Conservation (phyloP, 1,140 invertebrate genomes). For the Papilio xuthus region DNA sequence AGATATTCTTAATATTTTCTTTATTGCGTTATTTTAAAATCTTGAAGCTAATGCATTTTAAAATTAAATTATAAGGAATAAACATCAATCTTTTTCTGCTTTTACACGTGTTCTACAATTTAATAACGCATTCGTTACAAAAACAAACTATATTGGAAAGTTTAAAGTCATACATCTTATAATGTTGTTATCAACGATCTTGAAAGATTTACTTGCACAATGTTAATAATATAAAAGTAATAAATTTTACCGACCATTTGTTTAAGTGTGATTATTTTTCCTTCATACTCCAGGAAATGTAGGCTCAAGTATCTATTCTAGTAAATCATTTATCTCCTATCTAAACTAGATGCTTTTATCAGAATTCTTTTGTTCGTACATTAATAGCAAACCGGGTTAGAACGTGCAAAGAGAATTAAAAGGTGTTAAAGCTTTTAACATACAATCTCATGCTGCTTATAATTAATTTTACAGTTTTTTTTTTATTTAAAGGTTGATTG, state of each 20-base stretch:
- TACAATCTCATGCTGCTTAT: background rate
- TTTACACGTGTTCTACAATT: background rate
- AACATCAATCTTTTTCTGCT: background rate
- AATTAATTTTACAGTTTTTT: background rate
- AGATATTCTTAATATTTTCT: background rate
- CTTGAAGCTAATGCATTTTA: background rate
- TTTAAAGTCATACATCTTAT: conserved; percentile 27
- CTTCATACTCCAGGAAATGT: conserved; percentile 1
- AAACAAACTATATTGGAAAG: conserved; percentile 37
- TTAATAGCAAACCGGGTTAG: conserved; percentile 1
- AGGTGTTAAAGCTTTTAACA: background rate
- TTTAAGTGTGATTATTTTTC: conserved; percentile 12
- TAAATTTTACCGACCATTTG: conserved; percentile 8
- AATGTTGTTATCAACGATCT: conserved; percentile 20
- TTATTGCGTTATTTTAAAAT: conserved; percentile 7
- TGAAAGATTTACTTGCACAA: background rate
- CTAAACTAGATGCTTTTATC: conserved; percentile 12
- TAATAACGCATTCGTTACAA: conserved; percentile 16
- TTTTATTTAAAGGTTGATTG: background rate
- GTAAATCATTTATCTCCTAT: conserved; percentile 29
- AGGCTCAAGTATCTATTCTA: background rate
- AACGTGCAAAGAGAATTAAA: conserved; percentile 11
- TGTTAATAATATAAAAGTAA: conserved; percentile 17
- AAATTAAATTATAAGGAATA: background rate
- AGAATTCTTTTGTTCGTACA: background rate